Evolutionary conservation across 2,113 vertebrate genomes (phyloP), one percentile per base, ranked within the genome.

Genomic region (Sprattus sprattus): DNA sequence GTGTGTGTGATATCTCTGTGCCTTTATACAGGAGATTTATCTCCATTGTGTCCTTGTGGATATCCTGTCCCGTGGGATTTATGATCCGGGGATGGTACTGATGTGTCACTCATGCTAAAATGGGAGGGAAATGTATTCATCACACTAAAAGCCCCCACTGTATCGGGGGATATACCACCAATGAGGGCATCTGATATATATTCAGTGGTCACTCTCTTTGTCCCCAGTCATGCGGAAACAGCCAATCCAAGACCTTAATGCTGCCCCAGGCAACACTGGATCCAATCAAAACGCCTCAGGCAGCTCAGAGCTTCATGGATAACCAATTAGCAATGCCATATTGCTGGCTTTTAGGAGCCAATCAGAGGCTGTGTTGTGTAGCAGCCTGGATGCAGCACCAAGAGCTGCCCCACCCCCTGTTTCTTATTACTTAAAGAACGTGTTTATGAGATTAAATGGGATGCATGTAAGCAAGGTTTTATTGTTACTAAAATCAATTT

Each of bases 261-360:
- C 11, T 3, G 71, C n/a, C 71, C 71, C 71, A 91, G 88, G 91
- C 89, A 4, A 88, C 22, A 71, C 47, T 71, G 87, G 81, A 92
- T 81, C 93, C 92, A 93, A 94, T 92, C 92, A 89, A 83, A 85
- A 82, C 81, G 81, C 86, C 54, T 67, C 32, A 20, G 80, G 83
- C 78, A 81, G 83, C 20, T 83, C 46, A 81, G 78, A 47, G 32
- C 45, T 46, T 57, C 86, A 46, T 75, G 18, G 44, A 81, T 87
- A 87, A 15, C 89, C 89, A 88, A 81, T 88, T 75, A 84, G n/a
- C 20, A 32, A 57, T 81, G 81, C 71, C 28, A 82, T 28, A 20
- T 64, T 8, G 60, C 20, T 39, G 28, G 78, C 87, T 81, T 84
- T 89, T 86, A 71, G 50, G 57, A 82, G 49, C 57, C 50, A 88